Evolutionary conservation across 2,113 vertebrate species (phyloP).

Genomic region (Apus apus): DNA sequence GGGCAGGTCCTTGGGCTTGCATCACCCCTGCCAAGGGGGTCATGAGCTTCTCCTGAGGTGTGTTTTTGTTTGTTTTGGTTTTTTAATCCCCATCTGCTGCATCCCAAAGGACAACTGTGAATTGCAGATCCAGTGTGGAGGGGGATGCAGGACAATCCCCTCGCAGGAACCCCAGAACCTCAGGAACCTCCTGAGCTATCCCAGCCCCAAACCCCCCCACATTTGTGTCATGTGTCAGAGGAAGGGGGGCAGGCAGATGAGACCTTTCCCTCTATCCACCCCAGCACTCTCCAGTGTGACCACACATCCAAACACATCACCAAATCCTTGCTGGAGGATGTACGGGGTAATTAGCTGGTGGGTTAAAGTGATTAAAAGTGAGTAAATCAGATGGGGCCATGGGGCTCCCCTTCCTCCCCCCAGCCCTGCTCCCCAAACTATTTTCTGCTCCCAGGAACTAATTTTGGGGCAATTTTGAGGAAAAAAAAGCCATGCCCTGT

Average conservation of each 20-base stretch:
- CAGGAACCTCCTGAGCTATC: background rate
- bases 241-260: background rate
- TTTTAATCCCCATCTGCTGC: background rate
- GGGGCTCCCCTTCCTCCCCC: background rate
- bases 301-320: background rate
- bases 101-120: background rate
- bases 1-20: background rate
- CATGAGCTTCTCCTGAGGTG: background rate
- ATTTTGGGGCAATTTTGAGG: background rate
- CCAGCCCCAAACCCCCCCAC: accelerated
- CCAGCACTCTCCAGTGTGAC: accelerated
- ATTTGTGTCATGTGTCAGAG: background rate
- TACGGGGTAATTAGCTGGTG: background rate
- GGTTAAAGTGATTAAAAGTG: background rate
- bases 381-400: background rate
- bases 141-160: no score
- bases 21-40: accelerated
- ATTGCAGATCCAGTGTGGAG: accelerated
- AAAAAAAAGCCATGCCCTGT: background rate
- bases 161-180: background rate
- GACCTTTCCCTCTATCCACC: background rate
- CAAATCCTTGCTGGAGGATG: background rate
- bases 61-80: background rate
- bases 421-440: accelerated
- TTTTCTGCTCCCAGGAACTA: background rate